phyloP scores from a whole-genome alignment of 2,888 invertebrate genomes.

The Harpalus rubripes region DNA sequence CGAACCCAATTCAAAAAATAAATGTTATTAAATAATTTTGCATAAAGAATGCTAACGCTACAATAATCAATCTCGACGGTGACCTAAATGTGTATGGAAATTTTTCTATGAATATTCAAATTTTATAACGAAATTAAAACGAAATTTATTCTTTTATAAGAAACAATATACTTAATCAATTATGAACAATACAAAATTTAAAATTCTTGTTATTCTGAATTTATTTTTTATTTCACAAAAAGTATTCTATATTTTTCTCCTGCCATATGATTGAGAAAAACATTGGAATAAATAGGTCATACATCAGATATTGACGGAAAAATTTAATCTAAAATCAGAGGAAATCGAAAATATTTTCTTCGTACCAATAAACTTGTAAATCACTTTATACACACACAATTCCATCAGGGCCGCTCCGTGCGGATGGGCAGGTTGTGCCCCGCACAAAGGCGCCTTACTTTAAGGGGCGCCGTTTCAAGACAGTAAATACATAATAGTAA shows the following conservation, averaged over 20 bases:
- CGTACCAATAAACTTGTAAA: background rate
- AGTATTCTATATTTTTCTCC: background rate
- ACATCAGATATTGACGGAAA: background rate
- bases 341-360: background rate
- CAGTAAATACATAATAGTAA: too few species aligned
- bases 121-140: slow-evolving; percentile 33
- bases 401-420: too few species aligned
- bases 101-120: slow-evolving; percentile 38
- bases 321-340: background rate
- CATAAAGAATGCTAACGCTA: background rate
- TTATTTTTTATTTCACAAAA: background rate
- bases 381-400: background rate
- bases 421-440: too few species aligned
- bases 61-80: slow-evolving; percentile 3
- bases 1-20: background rate
- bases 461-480: too few species aligned
- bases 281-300: background rate
- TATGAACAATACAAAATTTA: background rate
- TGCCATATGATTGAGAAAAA: background rate
- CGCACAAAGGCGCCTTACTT: too few species aligned
- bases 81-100: slow-evolving; percentile 42
- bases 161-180: background rate
- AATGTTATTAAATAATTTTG: background rate
- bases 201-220: background rate
- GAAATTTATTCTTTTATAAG: slow-evolving; percentile 15